Conservation (phyloP, 2,888 invertebrate species). For the Lasioglossum morio region DNA sequence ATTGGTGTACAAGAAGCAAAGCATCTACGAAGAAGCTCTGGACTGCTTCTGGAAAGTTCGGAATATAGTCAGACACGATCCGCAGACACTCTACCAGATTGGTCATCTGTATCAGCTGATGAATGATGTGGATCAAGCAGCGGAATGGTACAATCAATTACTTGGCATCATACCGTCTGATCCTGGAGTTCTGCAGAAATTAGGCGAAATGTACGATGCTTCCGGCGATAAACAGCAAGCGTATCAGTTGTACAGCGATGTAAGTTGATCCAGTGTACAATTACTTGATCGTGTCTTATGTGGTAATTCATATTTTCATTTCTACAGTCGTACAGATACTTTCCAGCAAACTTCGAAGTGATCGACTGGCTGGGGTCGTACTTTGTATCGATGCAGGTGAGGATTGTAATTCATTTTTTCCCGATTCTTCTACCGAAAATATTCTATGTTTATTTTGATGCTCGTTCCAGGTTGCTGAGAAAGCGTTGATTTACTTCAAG, state of each 20-base stretch:
- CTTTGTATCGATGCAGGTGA: conserved; percentile 92
- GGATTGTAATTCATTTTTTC: background rate
- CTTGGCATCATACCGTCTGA: conserved; percentile 95
- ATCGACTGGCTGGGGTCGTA: conserved; percentile 96
- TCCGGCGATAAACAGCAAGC: conserved; percentile 97
- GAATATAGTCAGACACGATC: conserved; percentile 89
- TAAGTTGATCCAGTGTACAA: conserved; percentile 80
- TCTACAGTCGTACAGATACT: conserved; percentile 81
- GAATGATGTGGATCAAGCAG: conserved; percentile 87
- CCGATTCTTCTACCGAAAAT: background rate
- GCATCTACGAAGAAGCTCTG: conserved; percentile 90
- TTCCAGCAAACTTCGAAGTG: conserved; percentile 86
- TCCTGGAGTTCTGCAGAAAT: conserved; percentile 93
- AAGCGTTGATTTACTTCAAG: conserved; percentile 93
- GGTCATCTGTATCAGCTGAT: conserved; percentile 91
- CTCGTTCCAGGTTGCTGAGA: conserved; percentile 89
- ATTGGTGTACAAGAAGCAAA: conserved; percentile 89
- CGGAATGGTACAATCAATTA: conserved; percentile 90
- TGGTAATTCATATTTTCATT: conserved; percentile 70
- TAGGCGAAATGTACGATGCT: conserved; percentile 95
- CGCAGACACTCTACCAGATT: conserved; percentile 92
- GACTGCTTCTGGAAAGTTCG: conserved; percentile 93
- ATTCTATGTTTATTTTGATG: background rate
- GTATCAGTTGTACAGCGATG: conserved; percentile 93
- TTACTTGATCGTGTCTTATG: background rate